Base-by-base conservation (phyloP, 2,797 vertebrate genomes). In the Rousettus madagascariensis region DNA sequence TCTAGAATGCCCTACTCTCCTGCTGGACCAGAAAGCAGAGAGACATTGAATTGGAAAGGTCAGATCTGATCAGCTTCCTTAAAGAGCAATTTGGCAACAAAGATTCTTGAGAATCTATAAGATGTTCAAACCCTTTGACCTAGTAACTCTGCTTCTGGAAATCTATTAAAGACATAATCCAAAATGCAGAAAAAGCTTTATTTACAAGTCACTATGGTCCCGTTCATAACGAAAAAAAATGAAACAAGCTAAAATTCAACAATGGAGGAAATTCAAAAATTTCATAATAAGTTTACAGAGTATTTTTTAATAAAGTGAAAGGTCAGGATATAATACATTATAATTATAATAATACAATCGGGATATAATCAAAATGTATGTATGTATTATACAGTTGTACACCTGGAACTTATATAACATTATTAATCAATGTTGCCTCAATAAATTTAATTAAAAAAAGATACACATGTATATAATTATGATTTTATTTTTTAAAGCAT, bases 201-300 rank as follows among this genome's bases (percentile, higher is more conserved):
- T 19, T 93, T 85, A 82, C 36, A 85, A 66, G 41, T 89, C 46
- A 75, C 55, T 74, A 20, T 77, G 5, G 6, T 51, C 75, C 72
- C 63, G 33, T 63, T 84, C 51, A 36, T 33, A 86, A 91, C 10
- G 78, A 43, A 82, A 77, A 79, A 95, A 84, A 86, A 94, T 46
- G 8, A 95, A 82, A 93, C 12, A 43, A 90, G 22, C 12, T 92
- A 82, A 92, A 87, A 96, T 90, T 93, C 69, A 92, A 75, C 46
- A 59, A 51, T 13, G 28, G 15, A 36, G 28, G 11, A 74, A 74
- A 87, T 65, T 43, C 41, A 94, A 59, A 7, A 77, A 94, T 59
- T 85, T 93, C 33, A 80, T 93, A 90, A 20, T 41, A 75, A 88
- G 55, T 75, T 94, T 87, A 82, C 17, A 57, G 1, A 20, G 17